Evolutionary conservation across 2,888 invertebrate species (phyloP).

Genomic region (Torymus aiolomorphi): DNA sequence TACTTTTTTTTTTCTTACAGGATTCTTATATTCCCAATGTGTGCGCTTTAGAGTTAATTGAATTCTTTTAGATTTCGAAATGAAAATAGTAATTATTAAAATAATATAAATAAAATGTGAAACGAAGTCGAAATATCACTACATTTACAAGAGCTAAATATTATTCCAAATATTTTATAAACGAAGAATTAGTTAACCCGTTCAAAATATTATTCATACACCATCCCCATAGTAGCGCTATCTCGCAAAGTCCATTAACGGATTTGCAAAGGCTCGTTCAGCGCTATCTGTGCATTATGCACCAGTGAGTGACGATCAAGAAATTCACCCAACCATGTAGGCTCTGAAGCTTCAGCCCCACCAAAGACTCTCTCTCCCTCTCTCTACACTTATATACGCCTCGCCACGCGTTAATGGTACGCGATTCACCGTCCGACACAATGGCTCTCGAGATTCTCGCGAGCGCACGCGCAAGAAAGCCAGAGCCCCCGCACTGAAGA

Average conservation of each 20-base stretch:
- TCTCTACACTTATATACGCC: too few relatives aligned
- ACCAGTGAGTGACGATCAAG: constrained; percentile 24
- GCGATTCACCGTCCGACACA: constrained; percentile 29
- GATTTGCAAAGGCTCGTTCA: not conserved
- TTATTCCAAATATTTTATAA: too few relatives aligned
- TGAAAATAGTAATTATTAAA: too few relatives aligned
- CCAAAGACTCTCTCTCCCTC: not conserved
- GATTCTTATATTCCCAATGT: too few relatives aligned
- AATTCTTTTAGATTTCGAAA: too few relatives aligned
- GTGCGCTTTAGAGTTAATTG: too few relatives aligned
- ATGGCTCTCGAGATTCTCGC: constrained; percentile 24
- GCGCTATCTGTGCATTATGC: constrained; percentile 29
- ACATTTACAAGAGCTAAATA: too few relatives aligned
- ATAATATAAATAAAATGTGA: too few relatives aligned
- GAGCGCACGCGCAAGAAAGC: constrained; percentile 2
- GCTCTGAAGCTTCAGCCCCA: not conserved
- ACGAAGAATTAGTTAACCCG: too few relatives aligned
- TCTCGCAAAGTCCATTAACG: not conserved
- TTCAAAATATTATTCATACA: too few relatives aligned
- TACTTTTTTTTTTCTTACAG: too few relatives aligned
- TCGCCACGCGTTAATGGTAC: constrained; percentile 14
- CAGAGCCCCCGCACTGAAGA: not conserved
- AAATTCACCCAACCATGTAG: not conserved
- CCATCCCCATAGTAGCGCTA: not conserved
- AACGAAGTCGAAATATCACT: too few relatives aligned